A percentile compares a stretch with the other conserved stretches of the same genome.
Evolutionary conservation across 2,888 invertebrate species (phyloP).

Genomic region (Latheticus oryzae): DNA sequence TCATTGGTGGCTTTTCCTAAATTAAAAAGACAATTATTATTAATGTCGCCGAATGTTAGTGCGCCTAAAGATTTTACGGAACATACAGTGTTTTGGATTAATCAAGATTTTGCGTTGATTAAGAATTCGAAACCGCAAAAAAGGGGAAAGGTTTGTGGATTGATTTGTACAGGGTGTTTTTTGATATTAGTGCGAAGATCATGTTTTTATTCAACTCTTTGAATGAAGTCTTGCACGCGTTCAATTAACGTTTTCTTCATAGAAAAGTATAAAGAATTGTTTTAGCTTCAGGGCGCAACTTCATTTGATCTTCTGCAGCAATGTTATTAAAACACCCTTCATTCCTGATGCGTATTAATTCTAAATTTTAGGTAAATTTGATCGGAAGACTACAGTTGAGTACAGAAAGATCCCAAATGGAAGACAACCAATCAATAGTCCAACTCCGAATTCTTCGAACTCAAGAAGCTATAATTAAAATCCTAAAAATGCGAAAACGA

Average conservation of each 20-base stretch:
- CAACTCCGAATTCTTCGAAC: slow-evolving; percentile 93
- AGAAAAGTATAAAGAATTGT: no score
- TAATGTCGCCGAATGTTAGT: slow-evolving; percentile 82
- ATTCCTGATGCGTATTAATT: no score
- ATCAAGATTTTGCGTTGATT: slow-evolving; percentile 94
- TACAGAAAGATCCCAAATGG: slow-evolving; percentile 94
- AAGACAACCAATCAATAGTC: slow-evolving; percentile 98
- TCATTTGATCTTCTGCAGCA: no score
- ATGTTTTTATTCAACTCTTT: no score
- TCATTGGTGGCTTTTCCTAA: slow-evolving; percentile 96
- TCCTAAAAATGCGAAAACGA: slow-evolving; percentile 96
- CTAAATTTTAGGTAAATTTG: slow-evolving; percentile 79
- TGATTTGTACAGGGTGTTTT: slow-evolving; percentile 27
- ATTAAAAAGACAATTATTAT: slow-evolving; percentile 90
- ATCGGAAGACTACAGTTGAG: slow-evolving; percentile 95
- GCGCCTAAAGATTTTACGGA: slow-evolving; percentile 95
- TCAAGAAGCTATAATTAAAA: slow-evolving; percentile 98
- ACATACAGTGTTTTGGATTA: slow-evolving; percentile 94
- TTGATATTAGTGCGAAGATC: slow-evolving; percentile 2
- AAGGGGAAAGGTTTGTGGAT: slow-evolving; percentile 92
- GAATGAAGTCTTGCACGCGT: no score
- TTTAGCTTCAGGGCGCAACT: no score
- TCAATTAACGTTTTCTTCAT: no score
- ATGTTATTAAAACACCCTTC: no score
- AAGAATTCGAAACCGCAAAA: slow-evolving; percentile 96